These are phyloP conservation scores for Argyra leucocephala DNA, from an alignment of 2,888 invertebrate genomes.

Conservation along the genomic window DNA sequence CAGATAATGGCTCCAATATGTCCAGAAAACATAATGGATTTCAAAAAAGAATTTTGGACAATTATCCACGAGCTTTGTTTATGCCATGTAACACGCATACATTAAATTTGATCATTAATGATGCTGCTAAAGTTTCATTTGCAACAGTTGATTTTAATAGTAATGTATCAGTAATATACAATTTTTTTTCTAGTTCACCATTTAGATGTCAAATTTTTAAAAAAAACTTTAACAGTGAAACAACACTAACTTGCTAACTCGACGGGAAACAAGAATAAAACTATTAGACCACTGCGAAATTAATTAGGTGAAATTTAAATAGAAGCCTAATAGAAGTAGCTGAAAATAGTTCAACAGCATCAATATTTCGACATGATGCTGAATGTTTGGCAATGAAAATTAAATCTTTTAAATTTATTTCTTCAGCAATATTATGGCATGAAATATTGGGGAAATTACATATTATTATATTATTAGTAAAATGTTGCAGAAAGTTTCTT, in stretches of 20 bases:
- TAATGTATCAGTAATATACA: constrained; percentile 19
- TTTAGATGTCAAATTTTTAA: constrained; percentile 10
- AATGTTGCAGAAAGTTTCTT: constrained; percentile 10
- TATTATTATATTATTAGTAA: no score
- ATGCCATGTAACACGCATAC: constrained; percentile 6
- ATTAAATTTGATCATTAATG: constrained; percentile 5
- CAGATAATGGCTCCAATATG: constrained; percentile 9
- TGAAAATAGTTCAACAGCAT: constrained; percentile 9
- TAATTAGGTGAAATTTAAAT: constrained; percentile 8
- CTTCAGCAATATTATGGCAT: no score
- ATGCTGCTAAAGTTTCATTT: constrained; percentile 12
- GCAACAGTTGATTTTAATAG: constrained; percentile 7
- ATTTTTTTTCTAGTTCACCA: constrained; percentile 11
- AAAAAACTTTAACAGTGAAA: constrained; percentile 9
- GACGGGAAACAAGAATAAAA: constrained; percentile 16
- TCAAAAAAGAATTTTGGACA: no score
- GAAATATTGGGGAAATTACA: no score
- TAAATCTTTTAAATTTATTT: constrained; percentile 6
- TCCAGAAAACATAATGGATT: no score
- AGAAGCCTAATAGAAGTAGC: constrained; percentile 10
- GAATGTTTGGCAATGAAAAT: constrained; percentile 7
- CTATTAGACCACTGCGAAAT: constrained; percentile 7
- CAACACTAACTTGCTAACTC: constrained; percentile 14
- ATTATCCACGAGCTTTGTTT: constrained; percentile 9
- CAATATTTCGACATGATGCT: constrained; percentile 9